Conservation (phyloP, 2,113 vertebrate genomes). For the Ivindomyrus marchei region DNA sequence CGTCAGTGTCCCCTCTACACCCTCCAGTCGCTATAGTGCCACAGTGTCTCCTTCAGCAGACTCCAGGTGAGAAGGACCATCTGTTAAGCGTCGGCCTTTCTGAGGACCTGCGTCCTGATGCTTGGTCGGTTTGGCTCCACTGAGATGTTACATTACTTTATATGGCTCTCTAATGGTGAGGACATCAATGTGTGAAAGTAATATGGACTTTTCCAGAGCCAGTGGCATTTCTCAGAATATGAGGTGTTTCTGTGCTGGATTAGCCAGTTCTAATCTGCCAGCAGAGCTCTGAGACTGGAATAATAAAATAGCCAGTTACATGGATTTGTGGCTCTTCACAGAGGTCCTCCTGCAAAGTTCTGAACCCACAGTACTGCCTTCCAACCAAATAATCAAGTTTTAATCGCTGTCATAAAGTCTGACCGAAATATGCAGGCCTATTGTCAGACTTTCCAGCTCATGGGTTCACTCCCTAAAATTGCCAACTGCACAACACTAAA, state of each 20-base stretch:
- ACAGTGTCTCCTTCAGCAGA: slow-evolving; percentile 60
- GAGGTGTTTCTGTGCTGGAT: background rate
- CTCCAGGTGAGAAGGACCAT: slow-evolving; percentile 54
- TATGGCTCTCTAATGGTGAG: background rate
- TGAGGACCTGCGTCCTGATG: background rate
- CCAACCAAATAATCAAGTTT: background rate
- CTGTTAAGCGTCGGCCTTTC: background rate
- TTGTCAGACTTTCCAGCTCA: background rate
- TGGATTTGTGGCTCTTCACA: background rate
- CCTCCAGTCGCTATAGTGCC: slow-evolving; percentile 50
- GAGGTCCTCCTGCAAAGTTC: background rate
- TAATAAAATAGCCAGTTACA: too few relatives aligned
- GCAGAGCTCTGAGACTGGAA: background rate
- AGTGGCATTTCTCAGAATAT: background rate
- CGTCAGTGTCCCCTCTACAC: slow-evolving; percentile 51
- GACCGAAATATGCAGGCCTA: background rate
- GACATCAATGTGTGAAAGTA: background rate
- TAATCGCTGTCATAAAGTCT: background rate
- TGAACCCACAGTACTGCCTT: background rate
- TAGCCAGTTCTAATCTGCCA: background rate
- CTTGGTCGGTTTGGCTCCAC: background rate
- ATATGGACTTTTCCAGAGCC: background rate
- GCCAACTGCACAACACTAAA: background rate
- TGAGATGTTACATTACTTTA: background rate
- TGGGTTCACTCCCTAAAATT: background rate